Percentiles rank a stretch among this genome's conserved stretches.
Conservation (phyloP, 2,888 invertebrate genomes). For the Stenoptilia bipunctidactyla region DNA sequence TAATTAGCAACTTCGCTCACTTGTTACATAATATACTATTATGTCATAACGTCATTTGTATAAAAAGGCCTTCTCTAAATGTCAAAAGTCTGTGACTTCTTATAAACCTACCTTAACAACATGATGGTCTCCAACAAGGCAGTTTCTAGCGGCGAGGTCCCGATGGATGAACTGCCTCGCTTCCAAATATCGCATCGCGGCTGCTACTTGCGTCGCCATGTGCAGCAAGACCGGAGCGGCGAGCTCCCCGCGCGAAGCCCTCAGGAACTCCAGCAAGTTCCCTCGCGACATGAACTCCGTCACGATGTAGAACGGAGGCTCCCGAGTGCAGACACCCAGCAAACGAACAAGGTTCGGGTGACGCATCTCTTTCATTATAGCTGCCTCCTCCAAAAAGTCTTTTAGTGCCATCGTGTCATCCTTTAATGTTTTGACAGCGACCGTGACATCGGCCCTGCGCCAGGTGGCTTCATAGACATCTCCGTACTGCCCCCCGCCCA, state of each 20-base stretch:
- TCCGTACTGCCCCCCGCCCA: constrained; percentile 96
- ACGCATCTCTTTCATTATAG: constrained; percentile 99
- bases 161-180: constrained; percentile 96
- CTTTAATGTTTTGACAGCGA: constrained; percentile 97
- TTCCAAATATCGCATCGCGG: constrained; percentile 92
- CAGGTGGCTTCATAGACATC: constrained; percentile 97
- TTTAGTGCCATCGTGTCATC: constrained; percentile 99
- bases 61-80: too few species aligned
- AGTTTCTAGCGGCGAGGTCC: constrained; percentile 99
- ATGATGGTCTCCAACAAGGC: constrained; percentile 97
- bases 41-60: too few species aligned
- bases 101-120: constrained; percentile 78
- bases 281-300: constrained; percentile 99
- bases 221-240: constrained; percentile 96
- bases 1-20: too few species aligned
- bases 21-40: too few species aligned
- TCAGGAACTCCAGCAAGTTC: constrained; percentile 95
- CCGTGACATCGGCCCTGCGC: constrained; percentile 95
- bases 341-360: constrained; percentile 98
- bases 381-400: constrained; percentile 98
- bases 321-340: constrained; percentile 97
- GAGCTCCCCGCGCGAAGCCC: constrained; percentile 89
- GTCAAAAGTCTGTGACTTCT: too few species aligned
- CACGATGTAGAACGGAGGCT: constrained; percentile 99
- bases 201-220: constrained; percentile 86